Evolutionary conservation across 64 coral and sea anemone species (phyloP).

Genomic region (Pachyseris speciosa): DNA sequence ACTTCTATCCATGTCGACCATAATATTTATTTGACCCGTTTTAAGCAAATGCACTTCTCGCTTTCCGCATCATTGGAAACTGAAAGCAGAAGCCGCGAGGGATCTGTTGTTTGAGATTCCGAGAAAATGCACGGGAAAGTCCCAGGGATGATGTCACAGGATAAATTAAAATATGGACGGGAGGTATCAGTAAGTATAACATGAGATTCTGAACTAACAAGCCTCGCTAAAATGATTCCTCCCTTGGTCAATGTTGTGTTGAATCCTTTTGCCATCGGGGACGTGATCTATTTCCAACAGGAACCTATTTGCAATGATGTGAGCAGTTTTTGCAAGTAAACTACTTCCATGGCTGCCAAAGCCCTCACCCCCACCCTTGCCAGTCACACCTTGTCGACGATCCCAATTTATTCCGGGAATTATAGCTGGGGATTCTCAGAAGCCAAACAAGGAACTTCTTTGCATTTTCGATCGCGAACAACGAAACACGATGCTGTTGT

Average conservation of each 20-base stretch:
- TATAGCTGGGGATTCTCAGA: background rate
- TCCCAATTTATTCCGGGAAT: background rate
- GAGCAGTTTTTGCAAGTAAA: background rate
- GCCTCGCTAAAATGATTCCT: background rate
- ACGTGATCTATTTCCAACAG: background rate
- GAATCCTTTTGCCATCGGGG: background rate
- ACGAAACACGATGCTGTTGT: background rate
- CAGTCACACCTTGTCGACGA: background rate
- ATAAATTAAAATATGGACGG: background rate
- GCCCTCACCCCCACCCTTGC: background rate
- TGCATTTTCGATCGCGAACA: background rate
- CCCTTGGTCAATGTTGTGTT: background rate
- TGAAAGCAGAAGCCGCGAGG: background rate
- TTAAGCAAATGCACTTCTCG: background rate
- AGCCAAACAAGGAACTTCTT: background rate
- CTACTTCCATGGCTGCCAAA: no score
- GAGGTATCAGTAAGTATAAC: background rate
- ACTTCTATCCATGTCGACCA: background rate
- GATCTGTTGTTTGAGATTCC: background rate
- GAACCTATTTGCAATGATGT: background rate
- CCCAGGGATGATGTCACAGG: background rate
- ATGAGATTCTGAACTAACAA: no score
- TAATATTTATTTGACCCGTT: no score
- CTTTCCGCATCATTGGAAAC: background rate
- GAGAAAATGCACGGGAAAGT: background rate